These are phyloP conservation scores for Euphonia xanthogaster DNA, from an alignment of 2,797 vertebrate species.

Conservation along the genomic window DNA sequence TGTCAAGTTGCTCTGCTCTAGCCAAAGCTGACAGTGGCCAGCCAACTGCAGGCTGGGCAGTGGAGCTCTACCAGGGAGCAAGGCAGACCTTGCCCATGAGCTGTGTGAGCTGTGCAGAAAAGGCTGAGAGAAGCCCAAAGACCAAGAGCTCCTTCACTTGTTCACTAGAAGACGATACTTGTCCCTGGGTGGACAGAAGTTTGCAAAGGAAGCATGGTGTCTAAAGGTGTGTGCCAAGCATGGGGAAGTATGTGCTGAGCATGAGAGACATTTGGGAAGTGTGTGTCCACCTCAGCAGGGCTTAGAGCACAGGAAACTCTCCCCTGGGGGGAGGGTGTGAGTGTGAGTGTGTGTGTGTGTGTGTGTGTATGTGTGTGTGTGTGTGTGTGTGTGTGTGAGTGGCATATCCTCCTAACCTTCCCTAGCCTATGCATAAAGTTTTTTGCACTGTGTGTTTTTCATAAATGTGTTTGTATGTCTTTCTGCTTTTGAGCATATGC, in stretches of 20 bases:
- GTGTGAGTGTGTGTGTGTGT: too few species aligned
- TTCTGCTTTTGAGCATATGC: background rate
- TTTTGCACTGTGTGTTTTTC: background rate
- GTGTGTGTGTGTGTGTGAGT: background rate
- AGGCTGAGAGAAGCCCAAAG: background rate
- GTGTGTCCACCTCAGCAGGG: background rate
- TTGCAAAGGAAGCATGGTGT: background rate
- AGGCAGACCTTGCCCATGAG: background rate
- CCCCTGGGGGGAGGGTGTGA: background rate
- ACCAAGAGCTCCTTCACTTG: background rate
- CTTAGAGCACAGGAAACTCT: background rate
- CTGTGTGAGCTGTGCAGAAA: background rate
- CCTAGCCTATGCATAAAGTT: background rate
- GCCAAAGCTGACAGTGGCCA: background rate
- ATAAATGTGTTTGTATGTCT: background rate
- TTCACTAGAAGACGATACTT: background rate
- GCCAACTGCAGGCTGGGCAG: background rate
- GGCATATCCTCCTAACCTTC: background rate
- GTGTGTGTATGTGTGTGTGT: background rate
- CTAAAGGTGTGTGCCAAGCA: background rate
- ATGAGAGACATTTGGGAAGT: background rate
- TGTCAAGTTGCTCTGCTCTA: background rate
- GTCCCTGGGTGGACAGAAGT: background rate
- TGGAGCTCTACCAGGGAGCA: background rate
- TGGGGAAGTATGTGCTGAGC: background rate